Base-by-base conservation (phyloP, 1,140 invertebrate species). In the Drosophila nebulosa region DNA sequence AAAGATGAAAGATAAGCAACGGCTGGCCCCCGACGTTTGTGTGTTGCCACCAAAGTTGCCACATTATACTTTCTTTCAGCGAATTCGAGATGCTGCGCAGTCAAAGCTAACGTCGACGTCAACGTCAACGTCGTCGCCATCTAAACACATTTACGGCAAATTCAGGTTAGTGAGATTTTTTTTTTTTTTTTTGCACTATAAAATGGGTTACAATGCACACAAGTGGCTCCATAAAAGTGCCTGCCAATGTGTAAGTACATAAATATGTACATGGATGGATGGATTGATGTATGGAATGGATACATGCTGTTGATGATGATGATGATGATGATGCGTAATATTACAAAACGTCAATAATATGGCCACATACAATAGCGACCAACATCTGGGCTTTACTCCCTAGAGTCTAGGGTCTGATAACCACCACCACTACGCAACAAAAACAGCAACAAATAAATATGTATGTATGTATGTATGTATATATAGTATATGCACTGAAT, bases 81-180 rank as follows among this genome's bases (percentile, higher is more conserved):
- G 73, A 80, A 77, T 84, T 76, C 55, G 65, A 79, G 72, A 79
- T 69, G 83, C 83, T 88, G 79, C 62, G 64, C 52, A 42, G 52
- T 35, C 21, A 10, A 14, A 24, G 65, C 21, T 56, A n/a, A 14
- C 51, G 52, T 55, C 10, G 14, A 36, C 52, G 56, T 67, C 66
- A 16, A 2, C 39, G 39, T 21, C 61, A 10, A 14, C 46, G 50
- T 52, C 50, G 55, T 65, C 64, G 35, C 1, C 35, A 16, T 46
- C 59, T 61, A 64, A 69, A 65, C 60, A 70, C 83, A 67, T 88
- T 86, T 88, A 80, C 72, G 83, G 74, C 68, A 73, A 86, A 86
- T 88, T 75, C 83, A 86, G 83, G 83, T 86, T 86, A 86, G 83
- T 86, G 74, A 88, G 83, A 79, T 88, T 83, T 72, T 88, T 77